Base-by-base conservation (phyloP, 92 coral and sea anemone species). In the Virgularia gustaviana region DNA sequence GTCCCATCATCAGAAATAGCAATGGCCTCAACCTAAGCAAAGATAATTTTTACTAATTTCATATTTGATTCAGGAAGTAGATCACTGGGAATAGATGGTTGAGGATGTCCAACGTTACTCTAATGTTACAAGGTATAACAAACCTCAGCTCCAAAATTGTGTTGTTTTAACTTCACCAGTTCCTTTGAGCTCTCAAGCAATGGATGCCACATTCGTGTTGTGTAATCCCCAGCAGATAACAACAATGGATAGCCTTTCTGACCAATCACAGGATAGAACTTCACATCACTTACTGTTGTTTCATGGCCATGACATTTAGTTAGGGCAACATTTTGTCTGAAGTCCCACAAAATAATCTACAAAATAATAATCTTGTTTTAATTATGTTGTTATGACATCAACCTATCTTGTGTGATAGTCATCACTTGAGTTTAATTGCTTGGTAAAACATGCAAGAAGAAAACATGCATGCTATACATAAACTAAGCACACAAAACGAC, bases 1-100 rank as follows among this genome's bases (percentile, higher is more conserved):
- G 98, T 84, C 9, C 98, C 98, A 82, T 92, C 98, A 2, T 95
- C 92, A 20, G 98, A 86, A 33, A 92, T 76, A 19, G 94, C 82
- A 16, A 92, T 78, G 4, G 98, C 71, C 32, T 92, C 96, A 34
- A 92, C 87, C 98, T 92, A 44, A 29, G 22, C 7, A 3, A 19
- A 42, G 49, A 47, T 2, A 44, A 32, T n/a, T n/a, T n/a, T n/a
- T n/a, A n/a, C n/a, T n/a, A 51, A 38, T 2, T 45, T 6, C 6
- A 28, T 2, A 10, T 35, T 24, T 12, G 2, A 6, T 11, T 4
- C 13, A 8, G 24, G 2, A 18, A 36, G 27, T 32, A 19, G 6
- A 22, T 45, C 32, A 37, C n/a, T 34, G 34, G 22, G 56, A 66
- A 60, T n/a, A n/a, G n/a, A n/a, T n/a, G n/a, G 65, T 53, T 55